Base-by-base conservation (phyloP, 2,888 invertebrate species). In the Drosophila nigricruria region DNA sequence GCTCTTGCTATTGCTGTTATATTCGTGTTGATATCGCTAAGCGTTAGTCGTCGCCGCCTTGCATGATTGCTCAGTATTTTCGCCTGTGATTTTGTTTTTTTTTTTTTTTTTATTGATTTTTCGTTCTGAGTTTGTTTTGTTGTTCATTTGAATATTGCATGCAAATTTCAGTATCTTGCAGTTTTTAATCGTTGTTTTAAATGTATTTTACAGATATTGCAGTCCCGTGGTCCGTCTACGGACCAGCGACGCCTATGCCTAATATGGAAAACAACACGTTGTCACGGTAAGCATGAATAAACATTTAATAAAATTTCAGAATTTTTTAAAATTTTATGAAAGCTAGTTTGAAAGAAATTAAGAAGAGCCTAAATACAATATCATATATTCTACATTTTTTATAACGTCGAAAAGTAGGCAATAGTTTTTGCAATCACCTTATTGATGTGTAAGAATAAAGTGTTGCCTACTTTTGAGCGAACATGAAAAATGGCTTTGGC, bases 201-300 rank as follows among this genome's bases (percentile, higher is more conserved):
- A 38, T 66, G 40, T 75, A 14, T 62, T 23, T 92, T 91, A 73
- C 89, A 92, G 93, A 87, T 89, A 73, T 89, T 90, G 92, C 92
- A 89, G 89, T 92, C 92, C 92, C 92, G 75, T 92, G 92, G 92
- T 88, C 91, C 86, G 83, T 91, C 82, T 92, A 93, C 90, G 65
- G 92, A 92, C 88, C 91, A 85, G 87, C 89, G 83, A 70, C 92
- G 89, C 69, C 91, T 92, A 49, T 91, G 92, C 76, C 91, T 92
- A 63, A 90, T 91, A 68, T 89, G 92, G 88, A 90, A 90, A 79
- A 90, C 90, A 79, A 90, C 87, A 77, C 90, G 81, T 86, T 93
- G 93, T 90, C 92, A 82, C 90, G 90, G 92, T 92, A 76, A 86
- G 85, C 69, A 62, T 20, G 1, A 36, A 23, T 10, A 1, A 6